Evolutionary conservation across 2,888 invertebrate genomes (phyloP).

Genomic region (Phalangium opilio): DNA sequence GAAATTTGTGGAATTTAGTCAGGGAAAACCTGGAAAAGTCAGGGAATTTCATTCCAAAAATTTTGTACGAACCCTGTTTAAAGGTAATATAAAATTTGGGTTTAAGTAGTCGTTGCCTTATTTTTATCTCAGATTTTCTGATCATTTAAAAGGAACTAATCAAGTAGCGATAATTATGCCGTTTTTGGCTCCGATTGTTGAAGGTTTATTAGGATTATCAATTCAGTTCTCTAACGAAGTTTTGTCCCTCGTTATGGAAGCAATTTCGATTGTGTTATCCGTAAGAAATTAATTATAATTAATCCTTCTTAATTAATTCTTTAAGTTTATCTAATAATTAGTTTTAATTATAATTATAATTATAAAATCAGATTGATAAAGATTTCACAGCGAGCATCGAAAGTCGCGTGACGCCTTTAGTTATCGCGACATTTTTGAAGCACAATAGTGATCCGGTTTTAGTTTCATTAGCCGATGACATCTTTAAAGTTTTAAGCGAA

Average conservation of each 20-base stretch:
- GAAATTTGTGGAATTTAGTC: too few species aligned
- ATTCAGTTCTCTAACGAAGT: constrained; percentile 39
- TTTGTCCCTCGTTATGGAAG: constrained; percentile 38
- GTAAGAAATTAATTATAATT: constrained; percentile 27
- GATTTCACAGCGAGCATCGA: constrained; percentile 46
- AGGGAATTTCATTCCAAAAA: too few species aligned
- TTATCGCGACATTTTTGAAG: constrained; percentile 50
- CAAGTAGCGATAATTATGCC: constrained; percentile 33
- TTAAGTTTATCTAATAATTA: constrained; percentile 1
- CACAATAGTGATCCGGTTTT: constrained; percentile 45
- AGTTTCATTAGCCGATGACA: constrained; percentile 44
- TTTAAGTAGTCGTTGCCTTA: too few species aligned
- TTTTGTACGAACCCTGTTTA: too few species aligned
- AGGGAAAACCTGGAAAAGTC: too few species aligned
- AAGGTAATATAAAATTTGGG: too few species aligned
- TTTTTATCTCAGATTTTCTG: constrained; percentile 36
- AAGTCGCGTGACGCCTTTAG: constrained; percentile 45
- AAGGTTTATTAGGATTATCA: constrained; percentile 40
- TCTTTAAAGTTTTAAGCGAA: constrained; percentile 45
- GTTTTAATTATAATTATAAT: constrained; percentile 7
- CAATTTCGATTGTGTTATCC: constrained; percentile 37
- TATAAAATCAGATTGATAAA: constrained; percentile 39
- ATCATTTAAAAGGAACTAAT: constrained; percentile 36
- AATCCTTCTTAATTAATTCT: constrained; percentile 1
- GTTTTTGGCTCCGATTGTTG: constrained; percentile 37